phyloP scores from a whole-genome alignment of 2,797 vertebrate species.

The Myripristis murdjan region DNA sequence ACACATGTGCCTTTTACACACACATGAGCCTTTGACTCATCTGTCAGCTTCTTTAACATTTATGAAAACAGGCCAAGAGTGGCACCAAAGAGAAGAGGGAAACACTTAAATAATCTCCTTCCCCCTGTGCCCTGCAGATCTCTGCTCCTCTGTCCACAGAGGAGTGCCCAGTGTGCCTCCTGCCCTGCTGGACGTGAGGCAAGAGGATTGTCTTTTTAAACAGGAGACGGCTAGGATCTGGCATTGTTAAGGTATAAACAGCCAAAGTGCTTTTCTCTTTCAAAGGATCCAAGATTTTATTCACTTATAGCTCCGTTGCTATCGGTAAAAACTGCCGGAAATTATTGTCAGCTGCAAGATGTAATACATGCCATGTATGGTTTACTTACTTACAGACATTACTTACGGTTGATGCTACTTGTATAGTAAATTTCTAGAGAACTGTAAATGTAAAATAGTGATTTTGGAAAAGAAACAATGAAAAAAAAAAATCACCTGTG shows the following conservation, averaged over 20 bases:
- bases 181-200: conserved; percentile 55
- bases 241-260: conserved; percentile 56
- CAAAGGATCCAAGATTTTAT: conserved; percentile 25
- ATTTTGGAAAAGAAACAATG: not conserved
- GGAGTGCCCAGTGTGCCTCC: conserved; percentile 55
- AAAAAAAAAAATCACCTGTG: not conserved
- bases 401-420: not conserved
- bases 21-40: conserved; percentile 41
- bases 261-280: conserved; percentile 22
- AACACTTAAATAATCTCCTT: conserved; percentile 75
- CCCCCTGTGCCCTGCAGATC: conserved; percentile 53
- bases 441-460: not conserved
- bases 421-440: not conserved
- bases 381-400: not conserved
- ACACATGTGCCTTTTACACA: conserved; percentile 34
- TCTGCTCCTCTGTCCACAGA: conserved; percentile 45
- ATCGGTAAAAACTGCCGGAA: not conserved
- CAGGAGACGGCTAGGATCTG: conserved; percentile 38
- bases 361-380: not conserved
- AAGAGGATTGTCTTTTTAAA: conserved; percentile 58
- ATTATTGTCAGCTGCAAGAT: no score
- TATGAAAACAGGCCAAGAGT: conserved; percentile 65
- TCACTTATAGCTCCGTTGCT: not conserved
- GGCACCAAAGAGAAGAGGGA: conserved; percentile 54
- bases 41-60: conserved; percentile 41